Evolutionary conservation across 1,140 invertebrate species (phyloP).

Genomic region (Drosophila lowei): DNA sequence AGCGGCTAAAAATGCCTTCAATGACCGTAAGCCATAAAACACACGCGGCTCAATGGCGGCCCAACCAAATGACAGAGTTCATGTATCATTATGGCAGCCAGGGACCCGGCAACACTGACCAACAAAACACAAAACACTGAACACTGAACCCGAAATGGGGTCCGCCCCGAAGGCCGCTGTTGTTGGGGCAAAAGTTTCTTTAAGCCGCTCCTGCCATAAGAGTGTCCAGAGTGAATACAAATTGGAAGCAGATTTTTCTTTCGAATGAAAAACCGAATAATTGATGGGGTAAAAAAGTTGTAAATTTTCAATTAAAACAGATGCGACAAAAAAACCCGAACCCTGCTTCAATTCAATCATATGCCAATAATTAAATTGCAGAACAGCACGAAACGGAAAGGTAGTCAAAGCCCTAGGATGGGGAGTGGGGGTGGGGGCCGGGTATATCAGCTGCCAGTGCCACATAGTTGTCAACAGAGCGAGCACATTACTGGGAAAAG

Average conservation of each 20-base stretch:
- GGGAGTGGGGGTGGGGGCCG: background rate
- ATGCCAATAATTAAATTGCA: conserved; percentile 44
- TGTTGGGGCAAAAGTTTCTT: conserved; percentile 3
- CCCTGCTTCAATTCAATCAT: conserved; percentile 40
- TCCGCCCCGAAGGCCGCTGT: background rate
- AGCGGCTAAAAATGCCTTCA: conserved; percentile 58
- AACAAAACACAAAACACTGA: conserved; percentile 24
- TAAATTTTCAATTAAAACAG: conserved; percentile 37
- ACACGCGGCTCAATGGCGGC: conserved; percentile 67
- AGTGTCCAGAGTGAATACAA: background rate
- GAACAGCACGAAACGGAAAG: background rate
- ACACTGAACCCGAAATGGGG: conserved; percentile 14
- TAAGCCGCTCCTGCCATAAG: background rate
- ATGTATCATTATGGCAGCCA: conserved; percentile 68
- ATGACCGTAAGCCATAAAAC: conserved; percentile 74
- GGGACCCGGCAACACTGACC: conserved; percentile 30
- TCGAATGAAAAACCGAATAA: conserved; percentile 6
- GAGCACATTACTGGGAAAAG: conserved; percentile 44
- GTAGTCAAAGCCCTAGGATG: background rate
- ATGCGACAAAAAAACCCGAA: conserved; percentile 4
- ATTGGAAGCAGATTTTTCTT: conserved; percentile 1
- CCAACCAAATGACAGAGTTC: conserved; percentile 62
- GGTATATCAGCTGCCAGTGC: background rate
- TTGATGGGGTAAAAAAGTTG: conserved; percentile 22
- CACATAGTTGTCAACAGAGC: conserved; percentile 52